These are phyloP conservation scores for Archips crataeganus DNA, from an alignment of 2,888 invertebrate genomes.

Conservation along the genomic window DNA sequence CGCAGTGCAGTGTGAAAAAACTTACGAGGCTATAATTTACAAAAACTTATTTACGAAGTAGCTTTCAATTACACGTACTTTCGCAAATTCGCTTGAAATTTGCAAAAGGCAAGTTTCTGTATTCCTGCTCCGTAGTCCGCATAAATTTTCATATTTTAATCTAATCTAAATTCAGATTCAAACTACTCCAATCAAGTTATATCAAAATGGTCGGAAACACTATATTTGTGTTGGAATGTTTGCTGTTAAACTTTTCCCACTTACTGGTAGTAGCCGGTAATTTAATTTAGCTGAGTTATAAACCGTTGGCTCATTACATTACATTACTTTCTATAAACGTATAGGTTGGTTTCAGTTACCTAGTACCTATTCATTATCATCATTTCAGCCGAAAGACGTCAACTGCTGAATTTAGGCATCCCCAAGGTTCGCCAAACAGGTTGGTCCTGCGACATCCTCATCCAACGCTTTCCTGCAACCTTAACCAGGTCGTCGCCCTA, in stretches of 20 bases:
- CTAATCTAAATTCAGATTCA: constrained; percentile 16
- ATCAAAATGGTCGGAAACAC: constrained; percentile 13
- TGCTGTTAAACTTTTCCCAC: not conserved
- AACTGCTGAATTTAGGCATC: no score
- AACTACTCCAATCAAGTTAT: constrained; percentile 10
- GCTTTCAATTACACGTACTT: not conserved
- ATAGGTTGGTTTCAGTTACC: no score
- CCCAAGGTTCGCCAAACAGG: no score
- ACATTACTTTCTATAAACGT: not conserved
- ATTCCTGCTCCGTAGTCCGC: not conserved
- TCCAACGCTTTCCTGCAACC: no score
- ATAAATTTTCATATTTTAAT: constrained; percentile 15
- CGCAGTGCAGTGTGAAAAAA: no score
- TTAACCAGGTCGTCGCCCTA: no score
- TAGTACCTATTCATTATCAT: no score
- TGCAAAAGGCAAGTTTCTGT: not conserved
- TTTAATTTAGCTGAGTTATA: not conserved
- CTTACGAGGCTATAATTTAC: no score
- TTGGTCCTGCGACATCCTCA: no score
- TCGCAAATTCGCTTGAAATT: not conserved
- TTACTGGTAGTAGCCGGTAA: not conserved
- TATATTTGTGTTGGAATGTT: constrained; percentile 20
- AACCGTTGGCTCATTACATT: not conserved
- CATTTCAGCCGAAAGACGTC: no score
- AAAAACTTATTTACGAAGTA: no score